Evolutionary conservation across 1,140 invertebrate genomes (phyloP).

Genomic region (Bombus haemorrhoidalis): DNA sequence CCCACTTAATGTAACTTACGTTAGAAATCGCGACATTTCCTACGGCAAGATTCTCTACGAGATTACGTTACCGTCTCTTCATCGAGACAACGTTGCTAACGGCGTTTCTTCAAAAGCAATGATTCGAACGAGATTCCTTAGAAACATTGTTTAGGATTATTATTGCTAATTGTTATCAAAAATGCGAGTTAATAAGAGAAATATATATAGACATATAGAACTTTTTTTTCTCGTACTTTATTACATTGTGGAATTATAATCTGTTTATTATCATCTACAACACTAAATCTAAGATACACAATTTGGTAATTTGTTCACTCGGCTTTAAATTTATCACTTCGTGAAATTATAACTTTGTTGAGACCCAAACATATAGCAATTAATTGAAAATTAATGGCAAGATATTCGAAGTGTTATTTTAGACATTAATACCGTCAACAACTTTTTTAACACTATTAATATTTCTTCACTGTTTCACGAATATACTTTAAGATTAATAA

Average conservation of each 20-base stretch:
- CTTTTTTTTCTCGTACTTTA: too few species aligned
- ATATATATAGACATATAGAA: background rate
- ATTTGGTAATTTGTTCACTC: background rate
- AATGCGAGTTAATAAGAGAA: background rate
- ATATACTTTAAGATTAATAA: background rate
- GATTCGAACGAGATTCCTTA: too few species aligned
- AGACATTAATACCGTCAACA: background rate
- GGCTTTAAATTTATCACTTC: background rate
- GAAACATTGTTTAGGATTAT: background rate
- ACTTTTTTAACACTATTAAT: background rate
- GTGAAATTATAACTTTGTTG: background rate
- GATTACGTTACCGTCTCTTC: background rate
- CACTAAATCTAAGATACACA: too few species aligned
- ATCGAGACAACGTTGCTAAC: too few species aligned
- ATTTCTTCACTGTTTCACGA: background rate
- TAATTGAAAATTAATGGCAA: too few species aligned
- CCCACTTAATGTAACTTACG: slow-evolving; percentile 28
- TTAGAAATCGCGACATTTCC: background rate
- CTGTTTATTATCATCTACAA: too few species aligned
- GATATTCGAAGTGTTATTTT: background rate
- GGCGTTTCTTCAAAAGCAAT: background rate
- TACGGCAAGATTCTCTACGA: background rate
- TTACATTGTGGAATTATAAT: too few species aligned
- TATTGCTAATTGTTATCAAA: background rate
- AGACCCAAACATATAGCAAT: too few species aligned